These are phyloP conservation scores for Balearica regulorum DNA, from an alignment of 2,797 vertebrate genomes.

Conservation along the genomic window DNA sequence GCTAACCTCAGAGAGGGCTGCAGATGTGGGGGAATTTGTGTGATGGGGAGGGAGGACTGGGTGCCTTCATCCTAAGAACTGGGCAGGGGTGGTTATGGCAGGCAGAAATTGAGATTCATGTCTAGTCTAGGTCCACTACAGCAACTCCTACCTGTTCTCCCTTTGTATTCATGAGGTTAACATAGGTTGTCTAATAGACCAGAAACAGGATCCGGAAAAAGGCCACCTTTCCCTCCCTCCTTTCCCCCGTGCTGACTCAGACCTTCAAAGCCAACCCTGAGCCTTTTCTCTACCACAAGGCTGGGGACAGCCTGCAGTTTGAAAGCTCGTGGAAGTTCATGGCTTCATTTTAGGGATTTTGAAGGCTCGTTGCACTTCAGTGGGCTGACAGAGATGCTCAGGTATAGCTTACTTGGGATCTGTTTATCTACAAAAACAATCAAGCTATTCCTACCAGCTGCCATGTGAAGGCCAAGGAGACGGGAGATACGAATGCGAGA, in stretches of 20 bases:
- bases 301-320: background rate
- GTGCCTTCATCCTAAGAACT: background rate
- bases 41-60: background rate
- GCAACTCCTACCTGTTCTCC: background rate
- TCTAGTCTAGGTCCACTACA: background rate
- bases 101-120: background rate
- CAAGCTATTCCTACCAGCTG: background rate
- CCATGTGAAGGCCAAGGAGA: background rate
- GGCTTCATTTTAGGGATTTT: background rate
- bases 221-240: background rate
- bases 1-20: background rate
- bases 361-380: background rate
- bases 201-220: background rate
- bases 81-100: background rate
- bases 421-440: background rate
- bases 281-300: background rate
- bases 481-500: background rate
- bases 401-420: background rate
- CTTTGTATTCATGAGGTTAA: background rate
- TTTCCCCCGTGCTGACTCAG: background rate
- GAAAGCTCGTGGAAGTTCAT: background rate
- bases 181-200: rapidly evolving
- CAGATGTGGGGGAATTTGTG: background rate
- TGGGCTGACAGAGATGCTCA: background rate
- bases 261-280: background rate